Base-by-base conservation (phyloP, 2,797 vertebrate genomes). In the Gephyroberyx darwinii region DNA sequence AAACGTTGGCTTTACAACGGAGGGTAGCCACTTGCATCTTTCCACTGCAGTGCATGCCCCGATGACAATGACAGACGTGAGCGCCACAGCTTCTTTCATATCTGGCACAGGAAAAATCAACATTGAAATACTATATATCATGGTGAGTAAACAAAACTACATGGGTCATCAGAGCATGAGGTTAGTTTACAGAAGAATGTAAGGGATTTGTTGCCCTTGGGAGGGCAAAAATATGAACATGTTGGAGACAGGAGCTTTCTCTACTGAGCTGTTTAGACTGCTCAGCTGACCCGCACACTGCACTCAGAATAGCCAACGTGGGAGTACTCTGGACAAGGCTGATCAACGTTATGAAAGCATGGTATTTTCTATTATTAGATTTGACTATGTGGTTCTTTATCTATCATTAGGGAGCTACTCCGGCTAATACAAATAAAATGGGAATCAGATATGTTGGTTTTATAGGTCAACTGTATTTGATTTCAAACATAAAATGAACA, bases 81-180 rank as follows among this genome's bases (percentile, higher is more conserved):
- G 77, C 73, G 50, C 71, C 57, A 71, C 48, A 74, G 73, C 53
- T 72, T 80, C 74, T 65, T 73, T 77, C 72, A 33, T 16, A 56
- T 69, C 80, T 88, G 84, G 84, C 84, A 50, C 2, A 2, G 71
- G 62, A 43, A 85, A 77, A 68, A 77, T 90, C 83, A 86, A 89
- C 88, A 89, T 74, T 69, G 86, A 87, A 91, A 90, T 68, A 57
- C 63, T 69, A 88, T 86, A 88, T 69, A 74, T 90, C 86, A 74
- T 69, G 53, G 55, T 66, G 75, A 55, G 80, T 85, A 90, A 88
- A 91, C 87, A 89, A 50, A 4, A 69, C 84, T 35, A 45, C 78
- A 80, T 54, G 65, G 75, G 65, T 84, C 85, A 60, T 75, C 71
- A 43, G 72, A 22, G 57, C 43, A 22, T 26, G 64, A 57, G 76